Evolutionary conservation across 2,113 vertebrate genomes (phyloP).

Genomic region (Aplodontia rufa): DNA sequence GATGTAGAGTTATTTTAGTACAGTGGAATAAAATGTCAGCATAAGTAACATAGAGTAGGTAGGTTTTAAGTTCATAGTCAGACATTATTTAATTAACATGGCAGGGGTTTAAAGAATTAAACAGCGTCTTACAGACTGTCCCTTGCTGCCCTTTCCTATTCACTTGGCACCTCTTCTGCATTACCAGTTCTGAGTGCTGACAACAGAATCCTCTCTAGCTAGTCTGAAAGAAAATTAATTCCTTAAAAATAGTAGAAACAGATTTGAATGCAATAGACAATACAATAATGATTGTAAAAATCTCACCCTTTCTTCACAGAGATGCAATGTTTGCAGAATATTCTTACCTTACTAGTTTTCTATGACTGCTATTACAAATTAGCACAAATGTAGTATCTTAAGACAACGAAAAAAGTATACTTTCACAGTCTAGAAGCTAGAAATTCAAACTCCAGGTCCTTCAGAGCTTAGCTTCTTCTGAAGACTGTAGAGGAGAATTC

Average conservation of each 20-base stretch:
- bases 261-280: neutral
- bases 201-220: neutral
- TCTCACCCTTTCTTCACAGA: neutral
- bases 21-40: conserved; percentile 41
- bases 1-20: conserved; percentile 57
- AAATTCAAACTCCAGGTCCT: neutral
- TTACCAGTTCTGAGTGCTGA: neutral
- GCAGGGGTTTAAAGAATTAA: conserved; percentile 50
- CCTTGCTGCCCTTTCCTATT: neutral
- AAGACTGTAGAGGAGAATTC: neutral
- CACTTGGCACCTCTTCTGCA: neutral
- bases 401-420: neutral
- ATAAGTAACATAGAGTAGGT: conserved; percentile 41
- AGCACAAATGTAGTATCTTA: neutral
- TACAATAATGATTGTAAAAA: neutral
- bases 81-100: conserved; percentile 60
- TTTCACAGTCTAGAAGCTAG: neutral
- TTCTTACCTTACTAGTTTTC: neutral
- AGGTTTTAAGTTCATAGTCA: conserved; percentile 52
- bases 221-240: conserved; percentile 23
- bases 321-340: neutral
- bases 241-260: neutral
- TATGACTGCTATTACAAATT: neutral
- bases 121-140: neutral
- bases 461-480: neutral